A percentile compares a stretch with the other conserved stretches of the same genome.
phyloP scores from a whole-genome alignment of 2,888 invertebrate species.

The Metacarcinus magister region DNA sequence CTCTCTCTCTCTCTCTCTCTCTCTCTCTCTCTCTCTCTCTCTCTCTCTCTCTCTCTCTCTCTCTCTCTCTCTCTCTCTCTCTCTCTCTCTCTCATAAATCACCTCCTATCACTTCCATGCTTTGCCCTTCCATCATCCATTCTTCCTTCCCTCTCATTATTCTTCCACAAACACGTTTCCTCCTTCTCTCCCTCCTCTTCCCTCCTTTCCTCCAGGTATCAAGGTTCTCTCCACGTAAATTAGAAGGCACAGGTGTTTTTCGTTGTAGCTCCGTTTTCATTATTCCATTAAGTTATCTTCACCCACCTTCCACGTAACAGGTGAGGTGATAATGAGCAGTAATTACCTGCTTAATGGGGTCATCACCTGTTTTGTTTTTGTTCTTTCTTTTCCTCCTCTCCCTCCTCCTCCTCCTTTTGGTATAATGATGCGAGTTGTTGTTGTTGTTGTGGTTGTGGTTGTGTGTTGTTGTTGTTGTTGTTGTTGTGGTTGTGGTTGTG shows the following conservation, averaged over 20 bases:
- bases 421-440: not conserved
- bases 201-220: not conserved
- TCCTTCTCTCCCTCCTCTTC: not conserved
- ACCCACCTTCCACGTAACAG: not conserved
- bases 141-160: not conserved
- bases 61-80: constrained; percentile 4
- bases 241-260: constrained; percentile 10
- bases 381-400: not conserved
- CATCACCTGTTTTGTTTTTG: not conserved
- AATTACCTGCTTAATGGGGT: not conserved
- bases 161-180: not conserved
- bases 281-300: not conserved
- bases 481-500: too few species aligned
- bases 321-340: not conserved
- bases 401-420: too few species aligned
- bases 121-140: not conserved
- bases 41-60: constrained; percentile 52
- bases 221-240: not conserved
- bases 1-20: constrained; percentile 17
- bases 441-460: not conserved
- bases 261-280: not conserved
- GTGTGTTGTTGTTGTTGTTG: too few species aligned
- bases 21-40: constrained; percentile 51
- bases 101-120: not conserved
- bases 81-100: constrained; percentile 9